A percentile compares a stretch with the other conserved stretches of the same genome.
These are phyloP conservation scores for Zaprionus vittiger DNA, from an alignment of 1,140 invertebrate species.

Conservation along the genomic window DNA sequence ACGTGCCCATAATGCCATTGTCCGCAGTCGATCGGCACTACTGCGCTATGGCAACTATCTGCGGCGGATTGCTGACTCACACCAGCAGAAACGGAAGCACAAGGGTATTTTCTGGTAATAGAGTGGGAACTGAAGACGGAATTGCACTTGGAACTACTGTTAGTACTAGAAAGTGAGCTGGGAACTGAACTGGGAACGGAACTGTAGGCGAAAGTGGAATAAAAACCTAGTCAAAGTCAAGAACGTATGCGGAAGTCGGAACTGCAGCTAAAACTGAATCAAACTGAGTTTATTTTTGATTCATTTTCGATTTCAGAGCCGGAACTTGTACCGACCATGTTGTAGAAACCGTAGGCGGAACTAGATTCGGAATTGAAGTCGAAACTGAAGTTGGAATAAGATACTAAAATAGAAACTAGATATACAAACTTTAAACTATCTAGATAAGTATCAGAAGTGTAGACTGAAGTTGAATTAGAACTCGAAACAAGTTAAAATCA, in stretches of 20 bases:
- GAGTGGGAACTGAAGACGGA: neutral
- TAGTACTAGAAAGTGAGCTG: neutral
- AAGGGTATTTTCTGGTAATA: conserved; percentile 24
- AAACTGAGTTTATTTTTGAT: no score
- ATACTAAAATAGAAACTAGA: no score
- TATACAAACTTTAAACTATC: neutral
- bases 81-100: conserved; percentile 26
- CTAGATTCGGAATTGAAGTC: neutral
- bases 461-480: neutral
- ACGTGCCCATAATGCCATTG: conserved; percentile 27
- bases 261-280: no score
- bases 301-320: no score
- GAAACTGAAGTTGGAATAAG: neutral
- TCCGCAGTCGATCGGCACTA: conserved; percentile 26
- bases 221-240: no score
- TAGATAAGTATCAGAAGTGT: neutral
- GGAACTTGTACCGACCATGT: no score
- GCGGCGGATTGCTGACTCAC: conserved; percentile 19
- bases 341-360: no score
- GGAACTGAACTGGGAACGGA: neutral
- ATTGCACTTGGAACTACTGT: neutral
- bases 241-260: neutral
- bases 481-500: no score
- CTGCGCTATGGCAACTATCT: conserved; percentile 38
- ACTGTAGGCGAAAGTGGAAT: neutral